Evolutionary conservation across 2,888 invertebrate genomes (phyloP).

Genomic region (Luperina testacea): DNA sequence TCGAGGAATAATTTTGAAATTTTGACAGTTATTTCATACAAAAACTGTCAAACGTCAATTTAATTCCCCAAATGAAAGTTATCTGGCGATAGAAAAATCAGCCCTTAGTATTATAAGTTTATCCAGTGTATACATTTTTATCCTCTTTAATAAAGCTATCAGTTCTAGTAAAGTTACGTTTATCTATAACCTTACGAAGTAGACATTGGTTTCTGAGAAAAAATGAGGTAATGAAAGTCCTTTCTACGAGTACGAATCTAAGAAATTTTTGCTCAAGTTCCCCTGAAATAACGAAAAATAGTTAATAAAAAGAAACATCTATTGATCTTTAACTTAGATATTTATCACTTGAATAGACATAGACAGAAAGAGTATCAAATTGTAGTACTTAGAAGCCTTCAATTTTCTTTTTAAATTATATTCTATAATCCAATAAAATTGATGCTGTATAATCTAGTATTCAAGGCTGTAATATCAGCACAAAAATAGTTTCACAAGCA

Average conservation of each 20-base stretch:
- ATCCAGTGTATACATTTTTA: no score
- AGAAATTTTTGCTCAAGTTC: not conserved
- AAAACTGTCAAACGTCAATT: no score
- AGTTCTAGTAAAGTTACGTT: not conserved
- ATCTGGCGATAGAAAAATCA: no score
- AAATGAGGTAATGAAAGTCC: not conserved
- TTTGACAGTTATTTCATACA: no score
- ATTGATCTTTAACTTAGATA: not conserved
- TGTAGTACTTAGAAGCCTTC: not conserved
- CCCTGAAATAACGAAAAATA: not conserved
- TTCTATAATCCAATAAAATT: not conserved
- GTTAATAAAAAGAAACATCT: not conserved
- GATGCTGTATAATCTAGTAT: not conserved
- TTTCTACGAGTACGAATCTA: not conserved
- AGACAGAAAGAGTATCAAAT: not conserved
- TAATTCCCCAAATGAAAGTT: no score
- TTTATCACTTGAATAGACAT: not conserved
- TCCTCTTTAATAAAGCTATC: no score
- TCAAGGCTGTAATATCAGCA: not conserved
- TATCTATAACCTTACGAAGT: not conserved
- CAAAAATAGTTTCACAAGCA: not conserved
- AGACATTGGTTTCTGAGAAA: constrained; percentile 1
- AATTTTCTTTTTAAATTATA: constrained; percentile 6
- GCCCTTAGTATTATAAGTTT: no score
- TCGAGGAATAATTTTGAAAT: no score